Evolutionary conservation across 2,888 invertebrate genomes (phyloP).

Genomic region (Xestia rhomboidea): DNA sequence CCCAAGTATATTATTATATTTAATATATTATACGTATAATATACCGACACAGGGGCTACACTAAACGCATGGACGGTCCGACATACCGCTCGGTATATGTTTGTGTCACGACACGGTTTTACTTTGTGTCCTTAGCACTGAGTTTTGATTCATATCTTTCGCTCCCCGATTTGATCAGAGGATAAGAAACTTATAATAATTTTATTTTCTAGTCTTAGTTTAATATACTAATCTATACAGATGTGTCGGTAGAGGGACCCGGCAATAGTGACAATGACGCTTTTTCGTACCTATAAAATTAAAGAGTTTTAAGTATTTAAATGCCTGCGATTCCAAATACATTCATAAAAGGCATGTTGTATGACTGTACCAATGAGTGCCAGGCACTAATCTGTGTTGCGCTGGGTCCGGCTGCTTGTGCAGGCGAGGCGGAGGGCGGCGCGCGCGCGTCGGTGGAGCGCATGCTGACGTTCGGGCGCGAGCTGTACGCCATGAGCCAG

Average conservation of each 20-base stretch:
- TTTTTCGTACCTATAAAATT: neutral
- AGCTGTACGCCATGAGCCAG: conserved; percentile 97
- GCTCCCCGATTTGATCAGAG: conserved; percentile 36
- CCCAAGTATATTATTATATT: conserved; percentile 59
- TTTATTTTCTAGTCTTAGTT: conserved; percentile 59
- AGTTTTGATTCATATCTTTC: conserved; percentile 50
- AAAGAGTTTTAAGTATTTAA: neutral
- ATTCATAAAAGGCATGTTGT: neutral
- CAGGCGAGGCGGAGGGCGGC: conserved; percentile 79
- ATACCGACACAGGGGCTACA: conserved; percentile 47
- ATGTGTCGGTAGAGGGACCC: conserved; percentile 39
- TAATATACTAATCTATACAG: conserved; percentile 58
- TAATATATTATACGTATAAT: conserved; percentile 58
- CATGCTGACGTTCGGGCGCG: conserved; percentile 98
- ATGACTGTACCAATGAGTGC: neutral
- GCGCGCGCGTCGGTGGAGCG: conserved; percentile 96
- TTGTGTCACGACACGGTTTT: conserved; percentile 62
- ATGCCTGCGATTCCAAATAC: neutral
- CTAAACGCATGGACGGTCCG: conserved; percentile 59
- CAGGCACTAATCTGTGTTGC: neutral
- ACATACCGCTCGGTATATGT: conserved; percentile 38
- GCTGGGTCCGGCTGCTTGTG: no score
- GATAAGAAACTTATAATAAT: conserved; percentile 29
- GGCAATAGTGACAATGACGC: neutral
- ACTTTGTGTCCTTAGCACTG: conserved; percentile 57